A percentile compares a stretch with the other conserved stretches of the same genome.
Conservation (phyloP, 2,888 invertebrate species). For the Steinernema hermaphroditum region DNA sequence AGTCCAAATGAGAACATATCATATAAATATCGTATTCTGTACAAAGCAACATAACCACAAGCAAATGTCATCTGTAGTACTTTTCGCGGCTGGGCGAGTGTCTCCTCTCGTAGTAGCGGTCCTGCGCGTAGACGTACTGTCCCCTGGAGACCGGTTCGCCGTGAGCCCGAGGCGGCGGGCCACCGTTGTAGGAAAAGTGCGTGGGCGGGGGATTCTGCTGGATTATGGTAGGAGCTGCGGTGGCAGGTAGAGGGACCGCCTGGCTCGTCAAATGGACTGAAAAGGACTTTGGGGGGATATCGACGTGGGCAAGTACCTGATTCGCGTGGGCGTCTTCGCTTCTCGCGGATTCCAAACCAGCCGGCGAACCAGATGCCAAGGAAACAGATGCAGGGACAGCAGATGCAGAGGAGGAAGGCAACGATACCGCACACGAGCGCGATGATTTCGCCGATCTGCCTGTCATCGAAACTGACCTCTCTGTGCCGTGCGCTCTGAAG, state of each 20-base stretch:
- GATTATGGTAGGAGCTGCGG: constrained; percentile 12
- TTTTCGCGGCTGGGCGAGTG: constrained; percentile 9
- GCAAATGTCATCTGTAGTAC: constrained; percentile 11
- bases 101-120: constrained; percentile 23
- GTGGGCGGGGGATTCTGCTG: constrained; percentile 17
- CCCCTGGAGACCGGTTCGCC: constrained; percentile 2
- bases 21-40: constrained; percentile 2
- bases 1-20: neutral
- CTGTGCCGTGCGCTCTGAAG: too few species aligned
- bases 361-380: constrained; percentile 64
- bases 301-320: too few species aligned
- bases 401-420: constrained; percentile 59
- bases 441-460: constrained; percentile 65
- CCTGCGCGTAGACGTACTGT: constrained; percentile 21
- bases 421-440: constrained; percentile 59
- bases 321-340: constrained; percentile 1
- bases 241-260: neutral
- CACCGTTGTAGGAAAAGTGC: constrained; percentile 6
- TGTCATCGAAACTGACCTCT: constrained; percentile 35
- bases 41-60: neutral
- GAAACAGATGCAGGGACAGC: constrained; percentile 62
- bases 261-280: constrained; percentile 10
- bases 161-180: neutral
- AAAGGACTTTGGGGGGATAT: neutral
- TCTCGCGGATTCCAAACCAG: constrained; percentile 56